Evolutionary conservation across 1,140 invertebrate species (phyloP).

Genomic region (Drosophila orosa): DNA sequence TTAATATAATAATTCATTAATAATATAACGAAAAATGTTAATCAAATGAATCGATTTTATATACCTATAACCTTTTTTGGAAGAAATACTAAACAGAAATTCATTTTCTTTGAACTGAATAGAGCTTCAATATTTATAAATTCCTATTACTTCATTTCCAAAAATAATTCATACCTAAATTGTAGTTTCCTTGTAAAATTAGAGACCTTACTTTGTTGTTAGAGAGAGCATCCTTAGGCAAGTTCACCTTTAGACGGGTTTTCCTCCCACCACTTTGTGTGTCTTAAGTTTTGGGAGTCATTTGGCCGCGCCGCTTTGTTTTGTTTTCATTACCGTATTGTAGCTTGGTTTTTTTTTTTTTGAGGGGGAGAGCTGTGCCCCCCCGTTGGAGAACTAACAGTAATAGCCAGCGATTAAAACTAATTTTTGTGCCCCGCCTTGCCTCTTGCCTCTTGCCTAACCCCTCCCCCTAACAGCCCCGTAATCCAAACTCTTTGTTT

Average conservation of each 20-base stretch:
- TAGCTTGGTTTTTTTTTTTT: conserved; percentile 27
- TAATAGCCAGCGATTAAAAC: conserved; percentile 49
- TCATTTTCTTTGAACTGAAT: background rate
- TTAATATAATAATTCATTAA: no score
- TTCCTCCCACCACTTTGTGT: conserved; percentile 8
- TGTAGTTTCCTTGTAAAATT: background rate
- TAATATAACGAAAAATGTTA: background rate
- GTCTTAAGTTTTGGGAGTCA: conserved; percentile 37
- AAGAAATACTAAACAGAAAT: no score
- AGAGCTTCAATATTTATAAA: background rate
- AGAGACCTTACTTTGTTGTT: background rate
- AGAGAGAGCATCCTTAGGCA: background rate
- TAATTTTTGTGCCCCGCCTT: conserved; percentile 45
- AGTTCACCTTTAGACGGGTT: conserved; percentile 12
- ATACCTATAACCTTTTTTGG: no score
- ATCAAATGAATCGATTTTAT: no score
- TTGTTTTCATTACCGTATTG: conserved; percentile 41
- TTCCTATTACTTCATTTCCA: background rate
- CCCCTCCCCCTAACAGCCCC: conserved; percentile 7
- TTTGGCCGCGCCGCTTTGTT: conserved; percentile 39
- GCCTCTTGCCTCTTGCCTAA: conserved; percentile 28
- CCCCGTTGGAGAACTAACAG: conserved; percentile 36
- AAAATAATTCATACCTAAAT: background rate
- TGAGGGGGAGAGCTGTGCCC: conserved; percentile 25
- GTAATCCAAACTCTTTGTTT: conserved; percentile 20